Evolutionary conservation across 2,888 invertebrate species (phyloP).

Genomic region (Trichogramma evanescens): DNA sequence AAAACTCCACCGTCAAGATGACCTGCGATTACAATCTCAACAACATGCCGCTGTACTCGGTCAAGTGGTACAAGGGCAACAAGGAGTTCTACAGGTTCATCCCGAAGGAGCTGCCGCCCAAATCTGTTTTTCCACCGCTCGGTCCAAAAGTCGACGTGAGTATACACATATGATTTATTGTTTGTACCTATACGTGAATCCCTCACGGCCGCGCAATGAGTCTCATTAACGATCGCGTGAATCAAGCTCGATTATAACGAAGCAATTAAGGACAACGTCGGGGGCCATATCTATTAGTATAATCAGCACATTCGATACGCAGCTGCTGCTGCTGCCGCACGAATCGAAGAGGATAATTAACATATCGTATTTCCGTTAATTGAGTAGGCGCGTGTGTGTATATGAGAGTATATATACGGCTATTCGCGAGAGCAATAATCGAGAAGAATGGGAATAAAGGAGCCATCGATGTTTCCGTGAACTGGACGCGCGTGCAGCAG

Average conservation of each 20-base stretch:
- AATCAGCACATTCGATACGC: too few species aligned
- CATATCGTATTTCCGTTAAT: too few species aligned
- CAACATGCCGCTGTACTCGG: constrained; percentile 67
- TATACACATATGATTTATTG: constrained; percentile 35
- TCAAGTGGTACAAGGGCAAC: constrained; percentile 74
- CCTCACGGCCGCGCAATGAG: too few species aligned
- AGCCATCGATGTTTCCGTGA: too few species aligned
- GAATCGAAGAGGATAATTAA: too few species aligned
- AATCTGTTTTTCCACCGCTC: constrained; percentile 63
- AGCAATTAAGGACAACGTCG: neutral
- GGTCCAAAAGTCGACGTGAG: constrained; percentile 70
- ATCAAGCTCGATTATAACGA: neutral
- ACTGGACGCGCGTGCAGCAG: too few species aligned
- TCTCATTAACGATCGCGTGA: neutral
- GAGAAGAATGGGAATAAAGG: too few species aligned
- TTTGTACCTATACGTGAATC: neutral
- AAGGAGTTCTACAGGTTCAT: constrained; percentile 75
- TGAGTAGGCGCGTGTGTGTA: too few species aligned
- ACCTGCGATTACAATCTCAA: constrained; percentile 71
- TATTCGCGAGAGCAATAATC: too few species aligned
- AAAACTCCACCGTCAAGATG: constrained; percentile 66
- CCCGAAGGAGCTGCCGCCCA: constrained; percentile 71
- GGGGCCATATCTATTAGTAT: too few species aligned
- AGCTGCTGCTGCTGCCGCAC: too few species aligned
- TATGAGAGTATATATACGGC: too few species aligned